Evolutionary conservation across 1,140 invertebrate species (phyloP), one percentile per base, ranked within the genome.

Genomic region (Brachystomella parvula): DNA sequence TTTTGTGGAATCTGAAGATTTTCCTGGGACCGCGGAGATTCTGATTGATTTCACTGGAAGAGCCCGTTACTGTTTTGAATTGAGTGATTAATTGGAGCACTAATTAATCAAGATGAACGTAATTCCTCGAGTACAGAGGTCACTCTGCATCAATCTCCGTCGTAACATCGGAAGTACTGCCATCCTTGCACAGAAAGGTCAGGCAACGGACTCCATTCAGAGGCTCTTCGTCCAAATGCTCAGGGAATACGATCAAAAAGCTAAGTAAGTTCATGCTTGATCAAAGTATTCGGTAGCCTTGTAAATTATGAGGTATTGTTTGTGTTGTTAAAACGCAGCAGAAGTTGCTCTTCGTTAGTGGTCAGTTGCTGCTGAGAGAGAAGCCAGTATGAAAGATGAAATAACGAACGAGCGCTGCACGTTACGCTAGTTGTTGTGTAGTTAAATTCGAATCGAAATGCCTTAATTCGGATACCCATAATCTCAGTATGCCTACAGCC

Each of bases 201-300:
- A 88, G 76, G 86, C 85, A 2, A 80, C 81, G 2, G 94, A 96
- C 78, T 92, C 93, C 3, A 93, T 97, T 75, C 94, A 96, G 76
- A 88, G 96, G 79, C 77, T 96, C 29, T 97, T 97, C 77, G 73
- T 96, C 47, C 89, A 96, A 61, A 96, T 96, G 85, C 85, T 96
- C 69, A 84, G 85, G 60, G 93, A 95, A 80, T 97, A 94, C 79
- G 89, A 85, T 73, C 79, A 85, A 21, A 88, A 89, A 74, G 85
- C 81, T 75, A 79, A 79, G 87, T 89, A 83, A 81, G 82, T 80
- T 33, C 24, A 15, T 9, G n/a, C n/a, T n/a, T n/a, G 49, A 65
- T 59, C 29, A 26, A 33, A 49, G n/a, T n/a, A n/a, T n/a, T n/a
- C n/a, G n/a, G n/a, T n/a, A n/a, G 39, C n/a, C 39, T 44, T 44